A percentile compares a stretch with the other conserved stretches of the same genome.
phyloP scores from a whole-genome alignment of 1,140 invertebrate species.

The Mamestra configurata region DNA sequence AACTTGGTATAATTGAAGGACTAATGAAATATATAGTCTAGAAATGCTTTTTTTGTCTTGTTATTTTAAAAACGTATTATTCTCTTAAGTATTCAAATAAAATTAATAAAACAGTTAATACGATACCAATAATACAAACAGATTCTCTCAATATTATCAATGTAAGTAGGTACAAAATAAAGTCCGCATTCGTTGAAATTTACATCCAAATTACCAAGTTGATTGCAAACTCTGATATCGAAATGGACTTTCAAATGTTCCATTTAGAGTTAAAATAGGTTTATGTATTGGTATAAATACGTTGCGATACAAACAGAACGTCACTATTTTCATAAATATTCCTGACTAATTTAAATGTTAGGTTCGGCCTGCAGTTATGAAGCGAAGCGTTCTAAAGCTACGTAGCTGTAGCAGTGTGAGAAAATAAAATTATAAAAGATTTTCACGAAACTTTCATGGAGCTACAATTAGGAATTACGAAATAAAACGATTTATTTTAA shows the following conservation, averaged over 20 bases:
- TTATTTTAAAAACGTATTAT: no score
- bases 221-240: conserved; percentile 40
- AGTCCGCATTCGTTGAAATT: conserved; percentile 10
- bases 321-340: conserved; percentile 26
- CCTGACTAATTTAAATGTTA: conserved; percentile 2
- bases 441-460: no score
- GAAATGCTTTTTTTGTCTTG: no score
- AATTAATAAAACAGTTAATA: no score
- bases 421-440: no score
- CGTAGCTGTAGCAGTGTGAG: no score
- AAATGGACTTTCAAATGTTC: conserved; percentile 21
- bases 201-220: background rate
- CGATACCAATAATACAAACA: background rate
- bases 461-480: no score
- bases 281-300: conserved; percentile 2
- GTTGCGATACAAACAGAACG: conserved; percentile 8
- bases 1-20: background rate
- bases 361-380: background rate
- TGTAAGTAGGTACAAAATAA: conserved; percentile 5
- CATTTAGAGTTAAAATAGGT: conserved; percentile 28
- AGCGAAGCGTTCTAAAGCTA: no score
- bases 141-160: background rate
- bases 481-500: no score
- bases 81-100: no score
- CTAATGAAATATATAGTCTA: no score